Percentiles rank a stretch among this genome's conserved stretches.
Evolutionary conservation across 1,140 invertebrate genomes (phyloP).

Genomic region (Macrostomum lignano): DNA sequence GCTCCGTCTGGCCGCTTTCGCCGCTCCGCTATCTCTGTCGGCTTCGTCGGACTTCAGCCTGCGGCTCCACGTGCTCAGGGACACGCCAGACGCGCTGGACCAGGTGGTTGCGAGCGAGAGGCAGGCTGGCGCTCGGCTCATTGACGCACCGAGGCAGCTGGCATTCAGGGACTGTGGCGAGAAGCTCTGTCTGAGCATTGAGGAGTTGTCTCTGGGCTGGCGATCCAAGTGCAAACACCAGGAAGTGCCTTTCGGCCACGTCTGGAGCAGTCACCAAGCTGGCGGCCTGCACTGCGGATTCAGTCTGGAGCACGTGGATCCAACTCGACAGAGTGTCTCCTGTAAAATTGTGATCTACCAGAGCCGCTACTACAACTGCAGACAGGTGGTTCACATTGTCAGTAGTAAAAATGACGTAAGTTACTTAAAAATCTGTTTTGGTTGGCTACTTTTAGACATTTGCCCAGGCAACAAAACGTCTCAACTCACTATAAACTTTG

Average conservation of each 20-base stretch:
- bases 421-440: no score
- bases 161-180: constrained; percentile 60
- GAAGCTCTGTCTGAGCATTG: constrained; percentile 51
- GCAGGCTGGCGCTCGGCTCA: constrained; percentile 47
- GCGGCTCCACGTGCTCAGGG: constrained; percentile 61
- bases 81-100: constrained; percentile 59
- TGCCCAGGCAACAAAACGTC: no score
- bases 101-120: constrained; percentile 15
- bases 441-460: no score
- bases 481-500: no score
- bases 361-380: constrained; percentile 30
- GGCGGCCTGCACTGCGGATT: constrained; percentile 65
- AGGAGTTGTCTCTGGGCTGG: constrained; percentile 56
- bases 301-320: constrained; percentile 37
- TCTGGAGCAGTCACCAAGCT: constrained; percentile 65
- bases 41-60: constrained; percentile 41
- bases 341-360: constrained; percentile 30
- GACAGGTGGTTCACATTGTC: constrained; percentile 31
- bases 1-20: constrained; percentile 55
- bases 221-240: constrained; percentile 55
- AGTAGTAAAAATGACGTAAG: constrained; percentile 29
- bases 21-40: constrained; percentile 28
- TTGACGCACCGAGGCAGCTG: constrained; percentile 58
- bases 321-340: constrained; percentile 14
- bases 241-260: constrained; percentile 60